Base-by-base conservation (phyloP, 2,888 invertebrate species). In the Adela reaumurella region DNA sequence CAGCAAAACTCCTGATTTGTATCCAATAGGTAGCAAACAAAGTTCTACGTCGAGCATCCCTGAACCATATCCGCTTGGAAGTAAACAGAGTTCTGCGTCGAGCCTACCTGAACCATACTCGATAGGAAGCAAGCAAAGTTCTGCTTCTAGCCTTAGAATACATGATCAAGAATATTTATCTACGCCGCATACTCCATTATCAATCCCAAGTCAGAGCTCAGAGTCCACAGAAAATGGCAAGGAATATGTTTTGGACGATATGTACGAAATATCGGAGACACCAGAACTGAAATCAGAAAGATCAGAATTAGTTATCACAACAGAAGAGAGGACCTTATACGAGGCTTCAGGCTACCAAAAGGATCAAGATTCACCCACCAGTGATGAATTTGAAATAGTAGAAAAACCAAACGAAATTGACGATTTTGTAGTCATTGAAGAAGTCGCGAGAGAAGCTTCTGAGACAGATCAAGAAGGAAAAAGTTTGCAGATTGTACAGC, bases 361-460 rank as follows among this genome's bases (percentile, higher is more conserved):
- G 57, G 82, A 81, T 58, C 82, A 83, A 53, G 88, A 90, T 56
- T 92, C 92, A 0, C 91, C 91, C 0, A 87, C 84, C 10, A 89
- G 88, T 59, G 92, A 92, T 64, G 92, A 92, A 19, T 93, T 93
- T 65, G 93, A 93, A 80, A 83, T 93, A 81, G 79, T 93, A 1
- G 92, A 93, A 58, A 92, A 91, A 62, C 92, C 92, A 1, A 90
- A 90, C 61, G 85, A 92, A 56, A 89, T 90, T 56, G 93, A 93
- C 60, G 92, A 93, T 58, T 92, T 92, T 62, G 90, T 93, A 1
- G 90, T 92, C 0, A 89, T 92, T 53, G 92, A 92, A 71, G 93
- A 93, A 67, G 92, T 93, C 1, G 92, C 89, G 1, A 89, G 87
- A 62, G 92, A 93, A 73, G 92, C 92, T 1, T 85, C 87, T 57